Conservation (phyloP, 2,888 invertebrate species). For the Eudasyphora cyanicolor region DNA sequence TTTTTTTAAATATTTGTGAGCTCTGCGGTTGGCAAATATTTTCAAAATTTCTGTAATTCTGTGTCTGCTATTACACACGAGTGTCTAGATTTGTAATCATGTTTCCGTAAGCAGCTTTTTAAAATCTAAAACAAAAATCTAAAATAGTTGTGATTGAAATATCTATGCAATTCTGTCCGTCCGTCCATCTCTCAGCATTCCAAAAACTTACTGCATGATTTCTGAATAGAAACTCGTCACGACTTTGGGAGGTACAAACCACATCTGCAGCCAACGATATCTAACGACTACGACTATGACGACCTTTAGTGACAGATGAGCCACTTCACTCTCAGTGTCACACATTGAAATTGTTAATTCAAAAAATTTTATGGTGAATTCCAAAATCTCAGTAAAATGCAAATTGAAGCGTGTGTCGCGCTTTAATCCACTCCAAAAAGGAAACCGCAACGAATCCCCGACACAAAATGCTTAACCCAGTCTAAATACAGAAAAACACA, state of each 20-base stretch:
- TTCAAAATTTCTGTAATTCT: too few species aligned
- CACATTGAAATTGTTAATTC: not conserved
- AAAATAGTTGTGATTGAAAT: not conserved
- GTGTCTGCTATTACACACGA: too few species aligned
- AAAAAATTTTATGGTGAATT: too few species aligned
- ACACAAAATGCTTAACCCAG: too few species aligned
- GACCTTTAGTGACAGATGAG: constrained; percentile 5
- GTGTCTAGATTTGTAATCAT: not conserved
- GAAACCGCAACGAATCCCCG: not conserved
- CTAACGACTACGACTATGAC: too few species aligned
- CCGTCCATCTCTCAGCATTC: not conserved
- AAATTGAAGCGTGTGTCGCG: not conserved
- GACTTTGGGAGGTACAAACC: not conserved
- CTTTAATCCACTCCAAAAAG: not conserved
- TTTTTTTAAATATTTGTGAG: too few species aligned
- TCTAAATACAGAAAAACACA: too few species aligned
- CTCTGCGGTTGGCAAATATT: too few species aligned
- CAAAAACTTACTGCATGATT: constrained; percentile 6
- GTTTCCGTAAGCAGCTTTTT: constrained; percentile 18
- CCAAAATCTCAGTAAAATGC: not conserved
- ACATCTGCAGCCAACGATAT: too few species aligned
- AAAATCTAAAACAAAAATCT: not conserved
- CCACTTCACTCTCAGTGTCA: constrained; percentile 7
- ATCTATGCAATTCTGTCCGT: not conserved
- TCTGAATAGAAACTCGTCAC: constrained; percentile 10